Evolutionary conservation across 2,797 vertebrate species (phyloP).

Genomic region (Galago senegalensis): DNA sequence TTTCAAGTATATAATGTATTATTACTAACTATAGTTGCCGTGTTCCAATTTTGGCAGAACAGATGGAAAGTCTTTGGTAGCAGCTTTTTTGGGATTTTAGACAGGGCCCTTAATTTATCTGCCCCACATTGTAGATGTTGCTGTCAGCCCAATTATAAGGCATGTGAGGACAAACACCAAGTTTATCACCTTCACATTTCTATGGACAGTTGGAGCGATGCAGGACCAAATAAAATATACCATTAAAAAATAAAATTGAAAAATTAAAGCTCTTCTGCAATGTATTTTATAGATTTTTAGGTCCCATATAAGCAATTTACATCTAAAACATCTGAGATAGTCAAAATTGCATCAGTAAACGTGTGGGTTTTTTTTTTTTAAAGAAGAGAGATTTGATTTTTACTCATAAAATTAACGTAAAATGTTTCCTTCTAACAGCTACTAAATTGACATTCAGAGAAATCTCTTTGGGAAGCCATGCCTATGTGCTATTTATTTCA

Average conservation of each 20-base stretch:
- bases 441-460: slow-evolving; percentile 69
- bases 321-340: slow-evolving; percentile 64
- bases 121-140: background rate
- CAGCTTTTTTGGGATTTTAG: background rate
- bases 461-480: slow-evolving; percentile 61
- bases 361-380: slow-evolving; percentile 20
- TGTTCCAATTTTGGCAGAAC: background rate
- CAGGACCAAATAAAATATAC: background rate
- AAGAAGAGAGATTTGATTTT: slow-evolving; percentile 75
- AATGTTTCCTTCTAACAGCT: slow-evolving; percentile 46
- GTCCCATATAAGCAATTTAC: slow-evolving; percentile 53
- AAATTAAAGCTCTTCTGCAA: slow-evolving; percentile 32
- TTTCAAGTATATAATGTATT: background rate
- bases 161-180: background rate
- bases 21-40: background rate
- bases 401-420: slow-evolving; percentile 73
- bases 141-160: background rate
- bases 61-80: background rate
- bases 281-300: slow-evolving; percentile 55
- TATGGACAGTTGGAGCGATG: background rate
- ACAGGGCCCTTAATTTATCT: background rate
- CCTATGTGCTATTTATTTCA: slow-evolving; percentile 57
- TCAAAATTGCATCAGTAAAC: slow-evolving; percentile 23
- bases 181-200: background rate
- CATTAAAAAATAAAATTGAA: slow-evolving; percentile 42